Conservation (phyloP, 2,797 vertebrate genomes). For the Sebastes oblongus region DNA sequence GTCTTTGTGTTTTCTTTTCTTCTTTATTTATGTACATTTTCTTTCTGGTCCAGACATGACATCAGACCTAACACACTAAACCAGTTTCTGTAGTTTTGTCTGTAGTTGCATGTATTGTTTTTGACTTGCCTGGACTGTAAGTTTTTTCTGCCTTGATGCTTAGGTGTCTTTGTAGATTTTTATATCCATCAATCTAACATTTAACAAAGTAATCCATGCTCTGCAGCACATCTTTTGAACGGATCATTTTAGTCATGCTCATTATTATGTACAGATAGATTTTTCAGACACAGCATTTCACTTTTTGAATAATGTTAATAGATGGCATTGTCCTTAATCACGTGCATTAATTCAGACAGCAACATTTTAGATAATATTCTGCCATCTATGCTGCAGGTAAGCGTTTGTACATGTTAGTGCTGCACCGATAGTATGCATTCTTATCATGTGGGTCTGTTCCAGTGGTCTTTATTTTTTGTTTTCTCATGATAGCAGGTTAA, state of each 20-base stretch:
- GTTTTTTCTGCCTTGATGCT: conserved; percentile 63
- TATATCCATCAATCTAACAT: conserved; percentile 81
- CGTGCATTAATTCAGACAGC: conserved; percentile 7
- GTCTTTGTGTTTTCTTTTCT: conserved; percentile 33
- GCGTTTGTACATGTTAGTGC: conserved; percentile 4
- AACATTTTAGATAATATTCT: conserved; percentile 15
- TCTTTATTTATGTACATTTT: conserved; percentile 21
- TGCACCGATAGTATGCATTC: conserved; percentile 42
- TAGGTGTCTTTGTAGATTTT: conserved; percentile 56
- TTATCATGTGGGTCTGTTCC: conserved; percentile 40
- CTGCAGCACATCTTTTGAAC: conserved; percentile 89
- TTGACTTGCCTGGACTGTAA: conserved; percentile 66
- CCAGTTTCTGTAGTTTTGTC: conserved; percentile 44
- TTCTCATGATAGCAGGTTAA: conserved; percentile 55
- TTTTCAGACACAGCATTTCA: conserved; percentile 4
- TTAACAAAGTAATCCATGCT: conserved; percentile 84
- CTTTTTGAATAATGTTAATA: conserved; percentile 24
- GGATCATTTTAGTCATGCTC: conserved; percentile 55
- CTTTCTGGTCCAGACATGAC: conserved; percentile 29
- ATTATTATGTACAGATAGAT: conserved; percentile 30
- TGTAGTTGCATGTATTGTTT: conserved; percentile 75
- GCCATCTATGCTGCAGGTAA: conserved; percentile 53
- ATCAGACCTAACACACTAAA: conserved; percentile 63
- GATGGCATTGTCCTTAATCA: conserved; percentile 28
- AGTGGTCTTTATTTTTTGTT: conserved; percentile 26